Percentiles rank a stretch among this genome's conserved stretches.
These are phyloP conservation scores for Campoplex capitator DNA, from an alignment of 2,888 invertebrate genomes.

Conservation along the genomic window DNA sequence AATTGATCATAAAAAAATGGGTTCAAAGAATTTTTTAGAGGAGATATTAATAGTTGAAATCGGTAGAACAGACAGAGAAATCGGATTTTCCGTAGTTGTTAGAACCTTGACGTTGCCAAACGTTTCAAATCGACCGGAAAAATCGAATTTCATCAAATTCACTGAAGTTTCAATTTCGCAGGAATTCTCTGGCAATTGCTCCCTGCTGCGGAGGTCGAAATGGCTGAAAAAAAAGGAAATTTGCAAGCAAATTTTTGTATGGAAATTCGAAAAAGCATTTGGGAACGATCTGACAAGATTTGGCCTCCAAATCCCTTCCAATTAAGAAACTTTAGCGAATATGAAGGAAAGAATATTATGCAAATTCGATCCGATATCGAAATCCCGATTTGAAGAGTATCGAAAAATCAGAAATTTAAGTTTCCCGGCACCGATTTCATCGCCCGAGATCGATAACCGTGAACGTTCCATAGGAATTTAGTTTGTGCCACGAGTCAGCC, in stretches of 20 bases:
- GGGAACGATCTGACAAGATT: background rate
- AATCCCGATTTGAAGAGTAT: background rate
- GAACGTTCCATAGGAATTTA: conserved; percentile 55
- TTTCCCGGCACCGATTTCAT: background rate
- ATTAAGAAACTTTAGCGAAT: background rate
- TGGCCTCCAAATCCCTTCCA: background rate
- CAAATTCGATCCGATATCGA: background rate
- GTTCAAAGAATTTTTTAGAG: no score
- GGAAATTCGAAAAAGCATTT: background rate
- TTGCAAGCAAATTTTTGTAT: background rate
- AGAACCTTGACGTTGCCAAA: no score
- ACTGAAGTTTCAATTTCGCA: no score
- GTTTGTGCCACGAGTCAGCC: conserved; percentile 46
- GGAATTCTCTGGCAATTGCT: no score
- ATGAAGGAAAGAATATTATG: background rate
- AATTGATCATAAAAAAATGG: no score
- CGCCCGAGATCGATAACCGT: background rate
- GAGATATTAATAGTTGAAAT: no score
- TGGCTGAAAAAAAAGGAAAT: no score
- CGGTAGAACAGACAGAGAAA: no score
- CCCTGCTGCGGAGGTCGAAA: no score
- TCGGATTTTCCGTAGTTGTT: no score
- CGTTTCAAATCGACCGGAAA: no score
- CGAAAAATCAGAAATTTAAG: background rate
- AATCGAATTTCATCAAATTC: no score